Evolutionary conservation across 2,888 invertebrate species (phyloP), one percentile per base, ranked within the genome.

Genomic region (Blera fallax): DNA sequence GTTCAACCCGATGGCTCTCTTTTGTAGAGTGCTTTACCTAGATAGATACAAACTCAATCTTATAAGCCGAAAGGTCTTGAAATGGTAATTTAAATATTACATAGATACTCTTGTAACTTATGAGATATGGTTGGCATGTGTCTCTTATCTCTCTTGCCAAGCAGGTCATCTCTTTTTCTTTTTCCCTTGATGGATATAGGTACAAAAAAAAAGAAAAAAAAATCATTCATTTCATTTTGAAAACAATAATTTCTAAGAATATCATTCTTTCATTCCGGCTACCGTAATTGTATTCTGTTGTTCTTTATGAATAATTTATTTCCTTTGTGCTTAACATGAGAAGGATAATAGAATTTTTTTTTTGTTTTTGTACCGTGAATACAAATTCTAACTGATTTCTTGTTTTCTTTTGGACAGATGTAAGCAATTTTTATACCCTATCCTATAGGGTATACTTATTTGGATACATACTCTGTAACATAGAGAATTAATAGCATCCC

Each of bases 251-350:
- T 14, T 40, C 40, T 40, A 6, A 5, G 40, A 40, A 48, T 21
- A 21, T 11, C 21, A 10, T 10, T 21, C 21, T 48, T 48, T 21
- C 11, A 48, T 48, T 18, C 21, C 21, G 1, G 48, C 10, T 21
- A 48, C 7, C 65, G 10, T 65, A 65, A 65, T 65, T 65, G 65
- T 50, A 34, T 65, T 65, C 34, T 50, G 50, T 34, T 65, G 65
- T 32, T 50, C 65, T 65, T 50, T 65, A 65, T 65, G 65, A 65
- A 65, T 65, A 65, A 65, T 65, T 65, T 65, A 65, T 65, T 65
- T 65, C 24, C 5, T 34, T 37, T 14, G 34, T 65, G 50, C 65
- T 24, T 24, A 50, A 37, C 65, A 65, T 65, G 65, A 50, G 18
- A 50, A 50, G 65, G 65, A 50, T 65, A 65, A 50, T 50, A 34